phyloP scores from a whole-genome alignment of 2,113 vertebrate genomes.

The Bubo bubo region DNA sequence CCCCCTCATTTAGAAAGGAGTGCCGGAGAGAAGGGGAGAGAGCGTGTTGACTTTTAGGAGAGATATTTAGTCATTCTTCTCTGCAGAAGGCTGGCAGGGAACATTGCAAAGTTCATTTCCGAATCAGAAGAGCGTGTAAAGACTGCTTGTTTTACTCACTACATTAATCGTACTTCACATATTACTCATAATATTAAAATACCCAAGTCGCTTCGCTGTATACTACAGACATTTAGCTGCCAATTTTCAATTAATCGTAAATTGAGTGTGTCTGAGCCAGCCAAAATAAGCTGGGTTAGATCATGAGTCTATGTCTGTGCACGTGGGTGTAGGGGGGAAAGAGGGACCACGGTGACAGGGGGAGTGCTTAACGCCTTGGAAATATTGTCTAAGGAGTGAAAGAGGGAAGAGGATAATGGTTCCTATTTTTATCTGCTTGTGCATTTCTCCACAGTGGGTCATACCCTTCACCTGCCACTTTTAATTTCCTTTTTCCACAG shows the following conservation, averaged over 20 bases:
- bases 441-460: background rate
- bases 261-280: conserved; percentile 12
- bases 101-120: conserved; percentile 33
- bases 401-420: background rate
- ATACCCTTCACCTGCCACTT: background rate
- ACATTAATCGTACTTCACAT: background rate
- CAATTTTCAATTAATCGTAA: background rate
- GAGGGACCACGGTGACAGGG: background rate
- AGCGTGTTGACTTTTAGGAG: background rate
- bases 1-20: background rate
- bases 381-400: background rate
- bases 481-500: background rate
- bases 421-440: background rate
- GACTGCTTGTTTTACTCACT: conserved; percentile 46
- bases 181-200: conserved; percentile 30
- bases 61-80: conserved; percentile 11
- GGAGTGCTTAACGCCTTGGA: background rate
- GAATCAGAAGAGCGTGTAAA: background rate
- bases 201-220: background rate
- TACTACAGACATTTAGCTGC: conserved; percentile 20
- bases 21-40: background rate
- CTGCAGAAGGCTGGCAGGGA: background rate
- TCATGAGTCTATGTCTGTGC: background rate
- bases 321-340: background rate
- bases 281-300: background rate